Evolutionary conservation across 2,113 vertebrate species (phyloP).

Genomic region (Phocoena phocoena): DNA sequence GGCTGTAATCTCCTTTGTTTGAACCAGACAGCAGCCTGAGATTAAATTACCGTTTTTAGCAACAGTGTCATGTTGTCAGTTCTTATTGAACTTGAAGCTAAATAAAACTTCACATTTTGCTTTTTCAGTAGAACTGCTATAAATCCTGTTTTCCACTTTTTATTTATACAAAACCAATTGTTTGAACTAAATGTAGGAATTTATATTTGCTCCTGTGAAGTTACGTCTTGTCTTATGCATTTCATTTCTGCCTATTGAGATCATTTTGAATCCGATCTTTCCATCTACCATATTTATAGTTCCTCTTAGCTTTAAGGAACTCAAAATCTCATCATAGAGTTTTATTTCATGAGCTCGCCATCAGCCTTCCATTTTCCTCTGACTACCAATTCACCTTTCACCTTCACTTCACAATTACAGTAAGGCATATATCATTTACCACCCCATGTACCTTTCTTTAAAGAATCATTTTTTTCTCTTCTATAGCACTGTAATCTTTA

Average conservation of each 20-base stretch:
- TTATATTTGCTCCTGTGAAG: conserved; percentile 57
- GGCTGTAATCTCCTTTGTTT: conserved; percentile 50
- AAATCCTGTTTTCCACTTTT: conserved; percentile 63
- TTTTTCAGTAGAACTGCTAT: conserved; percentile 45
- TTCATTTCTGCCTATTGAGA: conserved; percentile 59
- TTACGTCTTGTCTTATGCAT: conserved; percentile 47
- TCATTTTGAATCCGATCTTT: conserved; percentile 61
- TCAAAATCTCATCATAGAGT: conserved; percentile 51
- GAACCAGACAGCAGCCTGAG: not conserved
- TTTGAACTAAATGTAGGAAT: conserved; percentile 53
- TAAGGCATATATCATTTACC: conserved; percentile 13
- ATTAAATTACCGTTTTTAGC: conserved; percentile 22
- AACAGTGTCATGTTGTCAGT: conserved; percentile 26
- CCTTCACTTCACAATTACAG: conserved; percentile 41
- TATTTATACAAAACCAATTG: conserved; percentile 71
- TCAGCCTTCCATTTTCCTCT: not conserved
- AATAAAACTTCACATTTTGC: conserved; percentile 57
- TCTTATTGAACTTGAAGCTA: conserved; percentile 56
- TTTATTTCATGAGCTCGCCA: conserved; percentile 46
- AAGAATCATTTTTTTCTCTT: conserved; percentile 29
- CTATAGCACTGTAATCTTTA: not conserved
- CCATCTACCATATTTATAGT: conserved; percentile 52
- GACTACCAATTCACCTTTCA: conserved; percentile 61
- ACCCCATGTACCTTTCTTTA: conserved; percentile 1
- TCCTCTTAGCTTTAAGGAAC: conserved; percentile 43